Evolutionary conservation across 2,113 vertebrate species (phyloP).

Genomic region (Benitochromis conjunctus): DNA sequence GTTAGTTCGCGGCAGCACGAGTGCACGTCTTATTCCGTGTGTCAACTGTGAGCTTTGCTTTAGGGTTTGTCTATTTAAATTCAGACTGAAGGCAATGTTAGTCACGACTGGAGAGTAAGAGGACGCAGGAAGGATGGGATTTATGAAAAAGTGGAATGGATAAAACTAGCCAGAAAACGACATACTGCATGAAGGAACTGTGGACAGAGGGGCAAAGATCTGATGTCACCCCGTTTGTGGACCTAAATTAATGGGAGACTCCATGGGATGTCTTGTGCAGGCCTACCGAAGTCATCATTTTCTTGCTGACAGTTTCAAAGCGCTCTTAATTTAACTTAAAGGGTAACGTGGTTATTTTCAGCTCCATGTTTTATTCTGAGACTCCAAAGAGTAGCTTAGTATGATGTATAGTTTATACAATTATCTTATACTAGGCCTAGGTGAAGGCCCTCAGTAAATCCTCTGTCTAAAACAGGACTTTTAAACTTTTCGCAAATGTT

Average conservation of each 20-base stretch:
- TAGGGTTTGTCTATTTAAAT: constrained; percentile 68
- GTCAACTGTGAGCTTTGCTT: constrained; percentile 48
- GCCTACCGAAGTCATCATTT: not conserved
- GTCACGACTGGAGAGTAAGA: constrained; percentile 41
- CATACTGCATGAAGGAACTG: not conserved
- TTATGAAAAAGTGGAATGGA: not conserved
- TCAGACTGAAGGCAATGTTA: constrained; percentile 61
- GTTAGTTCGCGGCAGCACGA: not conserved
- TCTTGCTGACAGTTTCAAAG: not conserved
- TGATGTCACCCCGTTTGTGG: not conserved
- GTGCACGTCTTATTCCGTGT: constrained; percentile 21
- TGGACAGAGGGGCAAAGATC: not conserved
- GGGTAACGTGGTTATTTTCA: not conserved
- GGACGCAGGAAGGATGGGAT: constrained; percentile 8
- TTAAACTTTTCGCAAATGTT: not conserved
- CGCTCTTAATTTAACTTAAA: not conserved
- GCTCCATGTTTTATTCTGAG: not conserved
- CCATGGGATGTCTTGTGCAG: not conserved
- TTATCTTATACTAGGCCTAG: not conserved
- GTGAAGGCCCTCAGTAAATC: not conserved
- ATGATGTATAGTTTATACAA: not conserved
- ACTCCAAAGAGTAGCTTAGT: not conserved
- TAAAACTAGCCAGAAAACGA: not conserved
- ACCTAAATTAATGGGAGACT: not conserved
- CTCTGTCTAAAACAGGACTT: not conserved